Conservation (phyloP, 2,888 invertebrate species). For the Andricus curvator region DNA sequence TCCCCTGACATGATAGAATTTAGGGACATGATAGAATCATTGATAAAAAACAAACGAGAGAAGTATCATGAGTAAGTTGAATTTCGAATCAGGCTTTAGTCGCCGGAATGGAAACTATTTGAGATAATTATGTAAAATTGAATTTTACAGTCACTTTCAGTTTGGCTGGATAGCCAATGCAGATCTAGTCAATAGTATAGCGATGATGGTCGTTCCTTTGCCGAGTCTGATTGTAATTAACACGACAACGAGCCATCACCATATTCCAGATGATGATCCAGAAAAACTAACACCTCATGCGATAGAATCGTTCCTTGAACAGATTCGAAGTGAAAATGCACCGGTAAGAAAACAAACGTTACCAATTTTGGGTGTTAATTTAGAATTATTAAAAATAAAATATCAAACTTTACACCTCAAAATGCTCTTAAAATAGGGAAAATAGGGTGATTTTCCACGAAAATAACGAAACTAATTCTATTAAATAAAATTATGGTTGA, state of each 20-base stretch:
- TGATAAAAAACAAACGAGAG: constrained; percentile 86
- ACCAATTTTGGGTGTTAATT: too few relatives aligned
- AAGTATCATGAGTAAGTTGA: constrained; percentile 85
- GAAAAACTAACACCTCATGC: constrained; percentile 89
- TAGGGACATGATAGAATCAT: constrained; percentile 90
- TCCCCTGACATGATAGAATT: constrained; percentile 90
- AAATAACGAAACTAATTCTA: too few relatives aligned
- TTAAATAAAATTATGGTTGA: too few relatives aligned
- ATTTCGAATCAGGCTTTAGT: background rate
- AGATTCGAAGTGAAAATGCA: constrained; percentile 88
- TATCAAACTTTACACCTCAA: too few relatives aligned
- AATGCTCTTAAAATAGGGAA: too few relatives aligned
- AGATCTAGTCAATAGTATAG: constrained; percentile 95
- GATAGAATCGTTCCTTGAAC: constrained; percentile 87
- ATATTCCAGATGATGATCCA: constrained; percentile 92
- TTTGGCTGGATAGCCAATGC: constrained; percentile 97
- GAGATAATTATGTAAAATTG: constrained; percentile 5
- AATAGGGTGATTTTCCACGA: too few relatives aligned
- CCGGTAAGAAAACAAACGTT: constrained; percentile 80
- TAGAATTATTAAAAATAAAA: too few relatives aligned
- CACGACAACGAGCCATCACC: constrained; percentile 94
- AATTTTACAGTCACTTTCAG: constrained; percentile 84
- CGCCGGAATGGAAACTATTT: constrained; percentile 39
- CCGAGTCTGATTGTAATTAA: constrained; percentile 95
- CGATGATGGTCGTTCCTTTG: constrained; percentile 90